Evolutionary conservation across 2,797 vertebrate species (phyloP), one percentile per base, ranked within the genome.

Genomic region (Sebastes melanostomus): DNA sequence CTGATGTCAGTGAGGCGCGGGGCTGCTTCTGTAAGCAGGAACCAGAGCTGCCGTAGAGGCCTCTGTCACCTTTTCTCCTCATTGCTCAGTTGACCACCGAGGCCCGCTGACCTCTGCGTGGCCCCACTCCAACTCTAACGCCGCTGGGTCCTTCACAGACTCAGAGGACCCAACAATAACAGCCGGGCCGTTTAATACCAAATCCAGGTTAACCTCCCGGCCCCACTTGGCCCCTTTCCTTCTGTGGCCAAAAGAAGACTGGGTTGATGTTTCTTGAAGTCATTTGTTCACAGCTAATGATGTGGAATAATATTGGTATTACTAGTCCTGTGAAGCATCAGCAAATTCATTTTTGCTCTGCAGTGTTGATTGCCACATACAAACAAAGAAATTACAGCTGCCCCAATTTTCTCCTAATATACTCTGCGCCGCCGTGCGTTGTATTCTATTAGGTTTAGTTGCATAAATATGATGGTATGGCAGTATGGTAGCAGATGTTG

Each of bases 311-410:
- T 71, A 77, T 86, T 77, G 70, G 78, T 76, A 80, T 88, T 80
- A 76, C 78, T 74, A 36, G 75, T 73, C 20, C 18, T 74, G 86
- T 69, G 66, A 89, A 76, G 82, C 80, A 69, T 84, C 76, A 67
- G 78, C 75, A 86, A 78, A 84, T 90, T 88, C 81, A 81, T 83
- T 89, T 92, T 77, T 86, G 22, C 83, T 80, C 52, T 10, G 78
- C 83, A 66, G 76, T 80, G 80, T 79, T 90, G 85, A 88, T 84
- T 89, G 78, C 75, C 66, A 84, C 73, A 79, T 70, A 83, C 83
- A 93, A 90, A 89, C 86, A 92, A 93, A 90, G 86, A 92, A 86
- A 93, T 93, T 91, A 92, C 83, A 90, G 88, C 91, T 93, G 92
- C 89, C 90, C 92, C 88, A 94, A 50, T 94, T 93, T 82, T 87